These are phyloP conservation scores for Campylomormyrus tamandua DNA, from an alignment of 2,113 vertebrate species.

Conservation along the genomic window DNA sequence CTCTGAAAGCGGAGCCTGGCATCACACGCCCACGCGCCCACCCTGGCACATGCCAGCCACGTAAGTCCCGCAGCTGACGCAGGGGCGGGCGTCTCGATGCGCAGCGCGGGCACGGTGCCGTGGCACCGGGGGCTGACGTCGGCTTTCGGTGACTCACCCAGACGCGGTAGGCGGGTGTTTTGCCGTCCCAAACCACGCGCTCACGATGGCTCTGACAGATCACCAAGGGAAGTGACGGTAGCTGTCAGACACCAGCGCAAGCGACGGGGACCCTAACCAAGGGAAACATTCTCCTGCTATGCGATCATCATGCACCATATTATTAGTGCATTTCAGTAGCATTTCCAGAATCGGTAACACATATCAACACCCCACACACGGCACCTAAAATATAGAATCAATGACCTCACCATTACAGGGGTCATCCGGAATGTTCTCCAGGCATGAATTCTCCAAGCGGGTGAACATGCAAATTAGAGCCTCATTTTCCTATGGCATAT, in stretches of 20 bases:
- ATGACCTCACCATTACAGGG: not conserved
- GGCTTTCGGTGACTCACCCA: not conserved
- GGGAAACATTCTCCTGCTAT: not conserved
- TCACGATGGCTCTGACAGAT: not conserved
- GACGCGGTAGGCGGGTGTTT: not conserved
- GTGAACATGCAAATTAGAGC: not conserved
- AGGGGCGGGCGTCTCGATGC: not conserved
- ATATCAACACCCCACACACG: not conserved
- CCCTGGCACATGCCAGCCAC: not conserved
- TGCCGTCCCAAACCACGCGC: not conserved
- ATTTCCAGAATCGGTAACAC: not conserved
- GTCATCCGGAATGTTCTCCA: not conserved
- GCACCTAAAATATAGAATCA: conserved; percentile 2
- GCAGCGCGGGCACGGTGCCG: not conserved
- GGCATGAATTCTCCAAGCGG: not conserved
- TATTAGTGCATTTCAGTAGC: not conserved
- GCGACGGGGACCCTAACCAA: not conserved
- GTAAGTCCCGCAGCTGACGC: not conserved
- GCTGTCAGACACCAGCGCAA: not conserved
- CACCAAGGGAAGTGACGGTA: not conserved
- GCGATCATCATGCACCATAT: not conserved
- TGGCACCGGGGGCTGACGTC: not conserved
- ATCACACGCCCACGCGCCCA: not conserved
- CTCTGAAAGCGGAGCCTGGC: not conserved
- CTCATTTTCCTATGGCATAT: not conserved